A percentile compares a stretch with the other conserved stretches of the same genome.
Conservation (phyloP, 2,888 invertebrate genomes). For the Pollenia griseotomentosa region DNA sequence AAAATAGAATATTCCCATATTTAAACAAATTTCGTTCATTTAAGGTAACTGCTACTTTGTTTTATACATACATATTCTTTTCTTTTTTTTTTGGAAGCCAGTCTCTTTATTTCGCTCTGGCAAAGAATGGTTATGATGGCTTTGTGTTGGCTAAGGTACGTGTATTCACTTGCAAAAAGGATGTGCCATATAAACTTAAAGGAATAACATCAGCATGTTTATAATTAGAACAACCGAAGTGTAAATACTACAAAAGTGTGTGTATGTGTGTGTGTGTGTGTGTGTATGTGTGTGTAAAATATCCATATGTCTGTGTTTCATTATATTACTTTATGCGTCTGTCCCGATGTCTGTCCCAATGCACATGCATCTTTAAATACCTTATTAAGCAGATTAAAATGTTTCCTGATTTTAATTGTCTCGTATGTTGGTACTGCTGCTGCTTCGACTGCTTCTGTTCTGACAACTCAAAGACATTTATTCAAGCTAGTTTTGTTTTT, state of each 20-base stretch:
- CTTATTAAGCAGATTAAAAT: constrained; percentile 83
- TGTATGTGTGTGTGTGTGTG: not conserved
- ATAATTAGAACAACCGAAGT: constrained; percentile 13
- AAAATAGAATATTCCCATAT: constrained; percentile 36
- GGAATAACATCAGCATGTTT: constrained; percentile 15
- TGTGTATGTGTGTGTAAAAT: not conserved
- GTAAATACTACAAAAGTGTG: not conserved
- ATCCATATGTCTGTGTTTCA: constrained; percentile 44
- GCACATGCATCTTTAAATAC: constrained; percentile 74
- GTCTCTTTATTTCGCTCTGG: not conserved
- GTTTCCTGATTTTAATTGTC: constrained; percentile 83
- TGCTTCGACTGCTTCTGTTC: not conserved
- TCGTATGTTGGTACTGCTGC: constrained; percentile 59
- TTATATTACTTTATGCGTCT: constrained; percentile 37
- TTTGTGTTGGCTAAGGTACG: constrained; percentile 11
- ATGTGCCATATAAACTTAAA: constrained; percentile 22
- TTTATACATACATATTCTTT: not conserved
- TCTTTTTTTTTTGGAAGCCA: not conserved
- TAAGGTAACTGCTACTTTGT: not conserved
- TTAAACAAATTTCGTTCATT: not conserved
- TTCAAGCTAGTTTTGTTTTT: constrained; percentile 17
- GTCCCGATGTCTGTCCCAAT: constrained; percentile 23
- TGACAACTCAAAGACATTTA: constrained; percentile 31
- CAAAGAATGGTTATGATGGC: constrained; percentile 39
- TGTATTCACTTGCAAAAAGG: not conserved